Evolutionary conservation across 2,113 vertebrate species (phyloP), one percentile per base, ranked within the genome.

Genomic region (Excalfactoria chinensis): DNA sequence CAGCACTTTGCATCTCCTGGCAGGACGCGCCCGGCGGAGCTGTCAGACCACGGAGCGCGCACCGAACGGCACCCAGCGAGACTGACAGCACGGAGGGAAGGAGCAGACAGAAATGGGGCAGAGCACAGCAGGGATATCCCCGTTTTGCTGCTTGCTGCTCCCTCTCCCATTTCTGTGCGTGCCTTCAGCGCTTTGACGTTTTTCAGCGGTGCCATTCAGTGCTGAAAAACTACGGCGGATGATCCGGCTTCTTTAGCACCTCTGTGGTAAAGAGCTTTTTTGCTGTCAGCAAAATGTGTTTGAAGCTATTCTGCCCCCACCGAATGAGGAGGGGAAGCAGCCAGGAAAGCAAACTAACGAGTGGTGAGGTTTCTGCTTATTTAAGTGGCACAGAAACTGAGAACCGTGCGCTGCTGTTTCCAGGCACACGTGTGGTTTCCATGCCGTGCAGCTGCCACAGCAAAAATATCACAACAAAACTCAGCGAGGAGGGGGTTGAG

Each of bases 311-410:
- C 94, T 75, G 69, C 48, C 86, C n/a, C 16, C 76, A 32, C 46
- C 56, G 92, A 95, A 55, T 1, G 32, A 73, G n/a, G 58, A 25
- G 74, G 51, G 67, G 66, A 91, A 91, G 75, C 18, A 48, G 43
- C 9, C 74, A 48, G 64, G 56, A 75, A 84, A 76, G 76, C 66
- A 64, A 94, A 88, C 1, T 5, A 48, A 58, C n/a, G 16, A 7
- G 41, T 44, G 51, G 58, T 40, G 21, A 53, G 21, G 41, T 5
- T 71, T 84, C 83, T 44, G 85, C 72, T 86, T 68, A 10, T 67
- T 88, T 28, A 93, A 51, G 40, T 1, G 5, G 9, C n/a, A 86
- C 34, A 55, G 78, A 86, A 96, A 93, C 76, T 5, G 19, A 92
- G 88, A 94, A 77, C 4, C 9, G 56, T 3, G 13, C 46, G 15